Conservation (phyloP, 2,797 vertebrate genomes). For the Novumbra hubbsi region DNA sequence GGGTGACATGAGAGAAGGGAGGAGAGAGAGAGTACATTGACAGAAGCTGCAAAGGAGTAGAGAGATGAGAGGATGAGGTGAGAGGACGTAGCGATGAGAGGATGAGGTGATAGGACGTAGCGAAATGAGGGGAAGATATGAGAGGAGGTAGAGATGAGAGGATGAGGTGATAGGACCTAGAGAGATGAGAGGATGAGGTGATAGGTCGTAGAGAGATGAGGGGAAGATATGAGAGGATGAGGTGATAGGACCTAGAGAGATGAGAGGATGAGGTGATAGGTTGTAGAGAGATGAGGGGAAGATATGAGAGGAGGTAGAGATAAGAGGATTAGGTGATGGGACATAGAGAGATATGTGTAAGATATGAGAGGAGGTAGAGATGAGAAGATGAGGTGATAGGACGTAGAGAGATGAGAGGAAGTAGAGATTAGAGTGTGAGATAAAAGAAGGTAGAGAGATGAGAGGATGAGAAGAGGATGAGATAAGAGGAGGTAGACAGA, state of each 20-base stretch:
- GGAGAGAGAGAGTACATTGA: not conserved
- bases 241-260: too few species aligned
- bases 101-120: too few species aligned
- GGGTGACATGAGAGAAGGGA: not conserved
- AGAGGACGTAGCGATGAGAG: too few species aligned
- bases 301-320: too few species aligned
- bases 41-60: too few species aligned
- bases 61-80: too few species aligned
- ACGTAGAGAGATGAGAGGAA: not conserved
- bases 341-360: too few species aligned
- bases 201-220: not conserved
- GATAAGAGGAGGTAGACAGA: too few species aligned
- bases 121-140: not conserved
- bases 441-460: not conserved
- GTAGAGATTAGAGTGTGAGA: not conserved
- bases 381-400: not conserved
- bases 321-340: too few species aligned
- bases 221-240: not conserved
- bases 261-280: too few species aligned
- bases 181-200: not conserved
- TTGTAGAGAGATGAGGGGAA: too few species aligned
- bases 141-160: not conserved
- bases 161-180: not conserved
- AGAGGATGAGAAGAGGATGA: not conserved
- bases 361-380: too few species aligned